Evolutionary conservation across 2,888 invertebrate species (phyloP).

Genomic region (Monochamus alternatus): DNA sequence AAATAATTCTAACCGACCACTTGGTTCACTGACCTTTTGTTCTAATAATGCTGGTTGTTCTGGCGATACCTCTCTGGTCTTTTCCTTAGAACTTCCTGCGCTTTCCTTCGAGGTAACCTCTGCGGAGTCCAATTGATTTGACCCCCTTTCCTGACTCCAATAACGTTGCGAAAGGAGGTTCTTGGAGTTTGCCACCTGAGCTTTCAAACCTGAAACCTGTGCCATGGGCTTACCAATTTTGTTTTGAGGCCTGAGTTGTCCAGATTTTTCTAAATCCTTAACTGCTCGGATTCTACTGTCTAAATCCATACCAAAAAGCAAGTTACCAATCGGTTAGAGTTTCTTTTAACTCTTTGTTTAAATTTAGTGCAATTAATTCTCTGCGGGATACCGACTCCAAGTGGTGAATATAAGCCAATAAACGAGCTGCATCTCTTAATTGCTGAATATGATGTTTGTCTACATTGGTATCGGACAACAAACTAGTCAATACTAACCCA

Average conservation of each 20-base stretch:
- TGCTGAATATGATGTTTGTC: conserved; percentile 16
- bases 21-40: not conserved
- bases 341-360: not conserved
- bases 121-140: not conserved
- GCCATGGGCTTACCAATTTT: not conserved
- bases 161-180: not conserved
- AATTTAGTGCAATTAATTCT: not conserved
- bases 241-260: not conserved
- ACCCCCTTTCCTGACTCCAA: no score
- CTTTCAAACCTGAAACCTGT: no score
- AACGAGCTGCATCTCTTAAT: conserved; percentile 29
- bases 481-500: conserved; percentile 14
- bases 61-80: not conserved
- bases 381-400: conserved; percentile 30
- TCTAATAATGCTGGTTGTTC: not conserved
- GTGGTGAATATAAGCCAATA: conserved; percentile 32
- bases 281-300: not conserved
- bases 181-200: not conserved
- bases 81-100: not conserved
- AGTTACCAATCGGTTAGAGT: no score
- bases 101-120: not conserved
- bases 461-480: conserved; percentile 1
- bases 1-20: not conserved
- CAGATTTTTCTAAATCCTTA: not conserved
- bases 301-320: not conserved